Conservation (phyloP, 2,113 vertebrate genomes). For the Odocoileus virginianus region DNA sequence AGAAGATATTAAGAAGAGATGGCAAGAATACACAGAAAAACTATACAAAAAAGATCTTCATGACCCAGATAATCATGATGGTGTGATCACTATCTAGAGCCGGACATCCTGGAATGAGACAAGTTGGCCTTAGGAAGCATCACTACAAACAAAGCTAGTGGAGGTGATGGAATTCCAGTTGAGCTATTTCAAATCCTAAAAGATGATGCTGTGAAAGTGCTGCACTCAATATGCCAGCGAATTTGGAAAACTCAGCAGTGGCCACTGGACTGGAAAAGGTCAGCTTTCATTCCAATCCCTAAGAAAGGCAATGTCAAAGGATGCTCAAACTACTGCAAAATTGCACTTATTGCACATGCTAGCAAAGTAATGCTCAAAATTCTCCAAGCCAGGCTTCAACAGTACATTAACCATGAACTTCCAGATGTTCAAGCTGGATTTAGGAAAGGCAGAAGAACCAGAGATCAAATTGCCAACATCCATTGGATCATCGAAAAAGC, state of each 20-base stretch:
- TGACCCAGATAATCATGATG: not conserved
- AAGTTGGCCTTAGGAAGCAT: not conserved
- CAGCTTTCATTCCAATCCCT: not conserved
- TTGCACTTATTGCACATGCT: rapidly evolving
- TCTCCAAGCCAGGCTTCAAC: not conserved
- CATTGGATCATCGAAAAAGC: rapidly evolving
- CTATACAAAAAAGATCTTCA: not conserved
- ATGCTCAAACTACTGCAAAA: not conserved
- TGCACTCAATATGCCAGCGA: not conserved
- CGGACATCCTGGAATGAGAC: not conserved
- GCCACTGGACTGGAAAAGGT: not conserved
- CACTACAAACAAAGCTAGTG: not conserved
- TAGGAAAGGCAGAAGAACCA: not conserved
- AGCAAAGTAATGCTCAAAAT: not conserved
- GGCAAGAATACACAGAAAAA: not conserved
- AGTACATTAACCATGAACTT: rapidly evolving
- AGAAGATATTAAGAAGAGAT: not conserved
- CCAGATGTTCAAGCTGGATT: not conserved
- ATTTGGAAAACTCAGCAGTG: not conserved
- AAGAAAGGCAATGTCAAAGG: not conserved
- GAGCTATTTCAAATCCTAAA: not conserved
- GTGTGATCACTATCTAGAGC: not conserved
- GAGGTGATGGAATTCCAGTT: not conserved
- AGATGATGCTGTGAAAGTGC: not conserved
- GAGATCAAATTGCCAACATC: not conserved